Conservation (phyloP, 2,113 vertebrate genomes). For the Axis porcinus region DNA sequence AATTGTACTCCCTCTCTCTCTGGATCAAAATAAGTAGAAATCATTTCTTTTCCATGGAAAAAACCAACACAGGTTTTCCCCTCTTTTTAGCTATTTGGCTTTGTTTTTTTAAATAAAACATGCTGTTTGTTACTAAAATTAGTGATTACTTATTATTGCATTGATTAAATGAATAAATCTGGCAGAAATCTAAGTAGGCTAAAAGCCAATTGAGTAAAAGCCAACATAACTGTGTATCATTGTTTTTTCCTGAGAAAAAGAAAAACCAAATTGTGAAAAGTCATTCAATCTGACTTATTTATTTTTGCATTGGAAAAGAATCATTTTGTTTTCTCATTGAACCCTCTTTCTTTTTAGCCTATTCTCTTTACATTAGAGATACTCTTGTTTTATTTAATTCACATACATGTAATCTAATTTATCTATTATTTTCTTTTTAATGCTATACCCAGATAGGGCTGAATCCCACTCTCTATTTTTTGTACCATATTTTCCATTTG, state of each 20-base stretch:
- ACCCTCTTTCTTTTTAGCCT: neutral
- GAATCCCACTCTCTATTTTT: neutral
- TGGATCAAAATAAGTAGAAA: neutral
- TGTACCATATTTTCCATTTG: neutral
- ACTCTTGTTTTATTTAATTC: neutral
- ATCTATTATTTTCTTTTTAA: neutral
- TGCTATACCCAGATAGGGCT: neutral
- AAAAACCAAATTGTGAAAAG: neutral
- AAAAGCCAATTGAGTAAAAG: neutral
- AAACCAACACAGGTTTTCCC: neutral
- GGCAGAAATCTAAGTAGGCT: neutral
- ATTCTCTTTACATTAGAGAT: neutral
- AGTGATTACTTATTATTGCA: neutral
- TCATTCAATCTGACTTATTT: neutral
- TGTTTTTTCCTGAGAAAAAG: neutral
- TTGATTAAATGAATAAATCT: neutral
- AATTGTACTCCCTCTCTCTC: neutral
- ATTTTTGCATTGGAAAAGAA: neutral
- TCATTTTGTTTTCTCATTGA: neutral
- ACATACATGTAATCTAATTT: neutral
- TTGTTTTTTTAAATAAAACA: neutral
- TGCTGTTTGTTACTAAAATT: constrained; percentile 8
- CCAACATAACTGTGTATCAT: neutral
- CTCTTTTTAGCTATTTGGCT: neutral
- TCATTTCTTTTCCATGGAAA: constrained; percentile 4